Evolutionary conservation across 1,140 invertebrate genomes (phyloP).

Genomic region (Plectus sambesii): DNA sequence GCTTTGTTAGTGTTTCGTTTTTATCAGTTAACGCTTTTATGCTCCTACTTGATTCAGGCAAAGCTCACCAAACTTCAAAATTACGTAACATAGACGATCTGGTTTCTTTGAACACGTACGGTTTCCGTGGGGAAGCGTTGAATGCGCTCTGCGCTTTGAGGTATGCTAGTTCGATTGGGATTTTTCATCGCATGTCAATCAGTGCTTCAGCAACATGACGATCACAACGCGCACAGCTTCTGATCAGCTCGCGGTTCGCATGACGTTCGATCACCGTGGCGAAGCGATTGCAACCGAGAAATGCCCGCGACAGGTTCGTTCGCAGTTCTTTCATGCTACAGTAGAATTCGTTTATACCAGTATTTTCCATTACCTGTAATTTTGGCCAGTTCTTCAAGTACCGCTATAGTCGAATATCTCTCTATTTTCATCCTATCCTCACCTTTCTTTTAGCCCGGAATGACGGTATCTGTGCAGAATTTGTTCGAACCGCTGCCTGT

Average conservation of each 20-base stretch:
- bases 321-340: too few relatives aligned
- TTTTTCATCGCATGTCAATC: constrained; percentile 1
- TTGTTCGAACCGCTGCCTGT: constrained; percentile 85
- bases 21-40: constrained; percentile 15
- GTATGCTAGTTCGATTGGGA: constrained; percentile 34
- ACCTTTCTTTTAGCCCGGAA: constrained; percentile 64
- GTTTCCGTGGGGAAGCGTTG: constrained; percentile 91
- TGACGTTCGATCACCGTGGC: constrained; percentile 72
- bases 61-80: constrained; percentile 89
- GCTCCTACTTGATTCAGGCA: constrained; percentile 52
- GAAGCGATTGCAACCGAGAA: constrained; percentile 56
- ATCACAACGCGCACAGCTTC: constrained; percentile 58
- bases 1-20: constrained; percentile 59
- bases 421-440: constrained; percentile 5
- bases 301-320: constrained; percentile 60
- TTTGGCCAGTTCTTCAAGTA: too few relatives aligned
- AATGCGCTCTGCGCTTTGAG: constrained; percentile 81
- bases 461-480: constrained; percentile 72
- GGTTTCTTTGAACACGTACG: constrained; percentile 68
- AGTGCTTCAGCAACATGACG: constrained; percentile 55
- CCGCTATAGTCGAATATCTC: constrained; percentile 10
- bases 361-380: constrained; percentile 16
- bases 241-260: constrained; percentile 53
- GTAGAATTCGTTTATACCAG: constrained; percentile 9
- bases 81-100: constrained; percentile 71